A percentile compares a stretch with the other conserved stretches of the same genome.
These are phyloP conservation scores for Psettodes erumei DNA, from an alignment of 2,113 vertebrate species.

Conservation along the genomic window DNA sequence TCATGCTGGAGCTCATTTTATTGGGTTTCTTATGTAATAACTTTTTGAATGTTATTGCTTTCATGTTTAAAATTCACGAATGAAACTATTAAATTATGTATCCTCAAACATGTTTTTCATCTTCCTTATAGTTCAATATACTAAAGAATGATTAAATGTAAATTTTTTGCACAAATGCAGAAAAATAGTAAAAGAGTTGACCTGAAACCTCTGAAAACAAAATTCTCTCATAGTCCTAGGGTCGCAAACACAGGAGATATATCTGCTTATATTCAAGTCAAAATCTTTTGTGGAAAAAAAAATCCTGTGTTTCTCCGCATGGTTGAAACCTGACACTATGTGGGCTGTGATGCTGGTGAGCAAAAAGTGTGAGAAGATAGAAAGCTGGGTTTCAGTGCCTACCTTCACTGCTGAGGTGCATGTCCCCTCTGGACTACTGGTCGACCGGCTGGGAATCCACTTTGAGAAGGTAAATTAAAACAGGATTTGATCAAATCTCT, in stretches of 20 bases:
- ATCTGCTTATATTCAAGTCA: neutral
- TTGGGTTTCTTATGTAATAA: neutral
- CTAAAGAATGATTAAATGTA: neutral
- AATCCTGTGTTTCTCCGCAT: neutral
- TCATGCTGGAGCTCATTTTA: neutral
- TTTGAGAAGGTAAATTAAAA: slow-evolving; percentile 49
- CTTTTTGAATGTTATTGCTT: neutral
- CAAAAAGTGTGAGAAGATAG: slow-evolving; percentile 37
- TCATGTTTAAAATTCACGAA: neutral
- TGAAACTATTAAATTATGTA: neutral
- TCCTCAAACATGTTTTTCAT: neutral
- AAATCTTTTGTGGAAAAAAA: slow-evolving; percentile 7
- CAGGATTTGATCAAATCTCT: neutral
- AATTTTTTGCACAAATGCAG: neutral
- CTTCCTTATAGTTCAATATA: neutral
- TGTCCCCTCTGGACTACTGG: slow-evolving; percentile 21
- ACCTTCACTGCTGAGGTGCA: slow-evolving; percentile 36
- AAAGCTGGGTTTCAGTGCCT: slow-evolving; percentile 47
- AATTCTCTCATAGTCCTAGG: neutral
- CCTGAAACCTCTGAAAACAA: neutral
- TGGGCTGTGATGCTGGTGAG: slow-evolving; percentile 44
- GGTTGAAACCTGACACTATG: slow-evolving; percentile 70
- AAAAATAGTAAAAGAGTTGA: neutral
- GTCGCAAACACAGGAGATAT: slow-evolving; percentile 1
- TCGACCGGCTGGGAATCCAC: neutral